Evolutionary conservation across 2,888 invertebrate species (phyloP).

Genomic region (Pharmacophagus antenor): DNA sequence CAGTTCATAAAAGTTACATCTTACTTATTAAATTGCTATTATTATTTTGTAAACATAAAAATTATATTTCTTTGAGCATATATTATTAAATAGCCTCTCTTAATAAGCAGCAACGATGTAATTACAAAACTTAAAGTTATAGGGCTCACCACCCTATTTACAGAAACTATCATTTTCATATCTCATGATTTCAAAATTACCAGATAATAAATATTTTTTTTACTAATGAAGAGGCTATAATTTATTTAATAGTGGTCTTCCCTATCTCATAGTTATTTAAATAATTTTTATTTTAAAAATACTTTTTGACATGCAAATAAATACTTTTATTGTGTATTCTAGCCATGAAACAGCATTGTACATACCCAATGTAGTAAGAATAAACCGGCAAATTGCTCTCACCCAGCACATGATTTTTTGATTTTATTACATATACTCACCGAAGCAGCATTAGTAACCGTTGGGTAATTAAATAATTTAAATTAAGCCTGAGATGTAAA

Average conservation of each 20-base stretch:
- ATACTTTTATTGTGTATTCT: conserved; percentile 50
- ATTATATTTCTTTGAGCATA: no score
- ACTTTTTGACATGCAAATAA: conserved; percentile 57
- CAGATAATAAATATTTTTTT: background rate
- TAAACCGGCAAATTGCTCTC: conserved; percentile 69
- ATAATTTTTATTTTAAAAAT: background rate
- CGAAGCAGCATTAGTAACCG: conserved; percentile 75
- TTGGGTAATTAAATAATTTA: conserved; percentile 64
- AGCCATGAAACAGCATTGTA: conserved; percentile 73
- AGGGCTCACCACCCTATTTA: background rate
- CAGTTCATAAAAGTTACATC: no score
- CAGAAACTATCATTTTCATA: background rate
- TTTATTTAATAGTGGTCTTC: background rate
- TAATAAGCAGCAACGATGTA: background rate
- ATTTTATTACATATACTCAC: conserved; percentile 76
- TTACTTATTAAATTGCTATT: background rate
- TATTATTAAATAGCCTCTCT: background rate
- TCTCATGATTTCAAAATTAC: background rate
- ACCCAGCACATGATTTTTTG: conserved; percentile 68
- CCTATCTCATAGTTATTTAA: background rate
- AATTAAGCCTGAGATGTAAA: conserved; percentile 52
- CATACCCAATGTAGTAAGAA: conserved; percentile 76
- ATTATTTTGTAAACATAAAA: background rate
- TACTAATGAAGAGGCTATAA: background rate
- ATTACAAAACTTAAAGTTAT: background rate